These are phyloP conservation scores for Mastomys natalensis DNA, from an alignment of 2,113 vertebrate species.

Conservation along the genomic window DNA sequence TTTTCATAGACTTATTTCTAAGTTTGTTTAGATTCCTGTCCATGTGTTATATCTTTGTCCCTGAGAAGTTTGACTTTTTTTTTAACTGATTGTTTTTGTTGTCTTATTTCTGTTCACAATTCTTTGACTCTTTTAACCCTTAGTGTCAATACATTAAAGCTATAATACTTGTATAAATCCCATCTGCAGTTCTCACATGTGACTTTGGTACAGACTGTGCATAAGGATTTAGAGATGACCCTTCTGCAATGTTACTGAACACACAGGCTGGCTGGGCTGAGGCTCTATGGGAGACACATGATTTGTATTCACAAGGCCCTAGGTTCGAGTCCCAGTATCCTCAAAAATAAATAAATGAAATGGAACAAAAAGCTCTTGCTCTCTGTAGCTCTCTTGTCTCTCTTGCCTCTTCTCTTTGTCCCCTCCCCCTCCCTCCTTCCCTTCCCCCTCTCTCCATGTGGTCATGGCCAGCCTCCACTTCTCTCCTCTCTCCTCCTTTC, in stretches of 20 bases:
- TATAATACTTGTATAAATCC: neutral
- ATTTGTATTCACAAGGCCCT: too few relatives aligned
- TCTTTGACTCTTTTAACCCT: neutral
- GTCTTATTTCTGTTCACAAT: neutral
- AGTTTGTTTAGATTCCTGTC: neutral
- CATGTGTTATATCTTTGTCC: neutral
- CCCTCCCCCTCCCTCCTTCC: too few relatives aligned
- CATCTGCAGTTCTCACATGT: neutral
- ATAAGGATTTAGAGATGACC: neutral
- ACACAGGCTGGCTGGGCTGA: neutral
- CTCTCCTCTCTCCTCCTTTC: too few relatives aligned
- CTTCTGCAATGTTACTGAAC: conserved; percentile 23
- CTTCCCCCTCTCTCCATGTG: too few relatives aligned
- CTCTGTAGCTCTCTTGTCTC: too few relatives aligned
- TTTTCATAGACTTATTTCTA: neutral
- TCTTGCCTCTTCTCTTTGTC: too few relatives aligned
- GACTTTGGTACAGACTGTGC: conserved; percentile 10
- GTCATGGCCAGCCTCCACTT: too few relatives aligned
- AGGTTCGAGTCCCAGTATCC: neutral
- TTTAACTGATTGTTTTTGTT: neutral
- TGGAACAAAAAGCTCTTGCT: neutral
- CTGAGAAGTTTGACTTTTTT: neutral
- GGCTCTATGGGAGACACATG: neutral
- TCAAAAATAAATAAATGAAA: neutral
- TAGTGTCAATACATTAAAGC: neutral